These are phyloP conservation scores for Lepidocyrtoides sp. DNA, from an alignment of 2,888 invertebrate genomes.

Conservation along the genomic window DNA sequence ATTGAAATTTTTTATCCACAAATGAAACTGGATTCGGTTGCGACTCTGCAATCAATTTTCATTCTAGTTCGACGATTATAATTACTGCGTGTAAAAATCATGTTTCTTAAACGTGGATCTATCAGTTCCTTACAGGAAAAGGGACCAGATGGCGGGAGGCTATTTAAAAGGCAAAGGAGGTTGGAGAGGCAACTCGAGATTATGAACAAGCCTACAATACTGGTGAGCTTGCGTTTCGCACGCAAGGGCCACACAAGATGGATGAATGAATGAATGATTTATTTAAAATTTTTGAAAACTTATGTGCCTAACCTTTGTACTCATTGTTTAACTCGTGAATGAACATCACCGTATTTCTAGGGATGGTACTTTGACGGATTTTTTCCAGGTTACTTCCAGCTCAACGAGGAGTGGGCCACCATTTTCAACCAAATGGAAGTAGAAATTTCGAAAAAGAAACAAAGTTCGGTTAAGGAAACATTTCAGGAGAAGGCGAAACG, in stretches of 20 bases:
- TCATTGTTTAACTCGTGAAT: background rate
- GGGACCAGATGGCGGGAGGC: slow-evolving; percentile 51
- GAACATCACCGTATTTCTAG: slow-evolving; percentile 28
- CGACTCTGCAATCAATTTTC: too few species aligned
- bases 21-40: too few species aligned
- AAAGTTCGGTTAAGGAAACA: slow-evolving; percentile 73
- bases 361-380: slow-evolving; percentile 82
- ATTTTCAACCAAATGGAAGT: slow-evolving; percentile 78
- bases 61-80: too few species aligned
- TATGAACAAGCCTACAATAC: slow-evolving; percentile 79
- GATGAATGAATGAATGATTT: too few species aligned
- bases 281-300: background rate
- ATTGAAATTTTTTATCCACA: too few species aligned
- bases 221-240: slow-evolving; percentile 62
- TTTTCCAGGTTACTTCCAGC: slow-evolving; percentile 71
- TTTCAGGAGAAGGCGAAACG: slow-evolving; percentile 75
- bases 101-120: too few species aligned
- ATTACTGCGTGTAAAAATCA: too few species aligned
- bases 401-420: slow-evolving; percentile 71
- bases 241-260: too few species aligned
- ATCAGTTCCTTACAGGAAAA: too few species aligned
- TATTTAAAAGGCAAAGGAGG: slow-evolving; percentile 72
- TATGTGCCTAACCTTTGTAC: background rate
- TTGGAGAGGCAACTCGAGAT: slow-evolving; percentile 74
- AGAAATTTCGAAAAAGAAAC: slow-evolving; percentile 69